Evolutionary conservation across 1,140 invertebrate species (phyloP).

Genomic region (Phymastichus coffea): DNA sequence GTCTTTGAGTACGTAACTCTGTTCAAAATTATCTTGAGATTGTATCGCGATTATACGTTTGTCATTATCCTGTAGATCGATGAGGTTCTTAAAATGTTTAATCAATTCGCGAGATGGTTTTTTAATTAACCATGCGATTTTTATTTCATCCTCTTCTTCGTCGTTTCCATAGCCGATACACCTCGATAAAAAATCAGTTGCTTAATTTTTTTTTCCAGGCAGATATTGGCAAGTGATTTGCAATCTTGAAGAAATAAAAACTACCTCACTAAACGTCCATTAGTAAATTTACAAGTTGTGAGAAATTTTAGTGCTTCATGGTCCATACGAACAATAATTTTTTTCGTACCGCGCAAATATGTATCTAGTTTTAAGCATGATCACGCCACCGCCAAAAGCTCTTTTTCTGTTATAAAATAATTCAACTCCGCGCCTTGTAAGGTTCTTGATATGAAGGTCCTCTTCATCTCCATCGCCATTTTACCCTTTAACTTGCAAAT

Average conservation of each 20-base stretch:
- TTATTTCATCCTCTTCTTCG: not conserved
- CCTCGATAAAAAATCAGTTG: not conserved
- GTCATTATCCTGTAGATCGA: no score
- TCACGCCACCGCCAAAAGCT: constrained; percentile 41
- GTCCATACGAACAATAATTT: no score
- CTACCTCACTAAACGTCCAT: not conserved
- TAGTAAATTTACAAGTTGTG: not conserved
- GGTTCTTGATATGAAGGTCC: no score
- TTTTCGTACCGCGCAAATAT: no score
- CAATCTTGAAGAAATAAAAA: not conserved
- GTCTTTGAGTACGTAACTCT: no score
- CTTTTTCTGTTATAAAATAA: constrained; percentile 50
- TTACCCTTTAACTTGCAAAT: no score
- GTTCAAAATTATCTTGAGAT: no score
- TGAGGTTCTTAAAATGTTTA: not conserved
- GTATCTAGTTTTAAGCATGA: no score
- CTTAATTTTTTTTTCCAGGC: not conserved
- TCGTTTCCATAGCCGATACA: not conserved
- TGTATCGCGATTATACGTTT: no score
- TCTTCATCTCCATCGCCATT: no score
- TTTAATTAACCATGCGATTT: not conserved
- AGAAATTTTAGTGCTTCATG: no score
- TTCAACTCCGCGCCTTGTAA: constrained; percentile 33
- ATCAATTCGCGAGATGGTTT: not conserved
- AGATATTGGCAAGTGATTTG: not conserved